Evolutionary conservation across 2,888 invertebrate genomes (phyloP), one percentile per base, ranked within the genome.

Genomic region (Lissocephala sabroskyi): DNA sequence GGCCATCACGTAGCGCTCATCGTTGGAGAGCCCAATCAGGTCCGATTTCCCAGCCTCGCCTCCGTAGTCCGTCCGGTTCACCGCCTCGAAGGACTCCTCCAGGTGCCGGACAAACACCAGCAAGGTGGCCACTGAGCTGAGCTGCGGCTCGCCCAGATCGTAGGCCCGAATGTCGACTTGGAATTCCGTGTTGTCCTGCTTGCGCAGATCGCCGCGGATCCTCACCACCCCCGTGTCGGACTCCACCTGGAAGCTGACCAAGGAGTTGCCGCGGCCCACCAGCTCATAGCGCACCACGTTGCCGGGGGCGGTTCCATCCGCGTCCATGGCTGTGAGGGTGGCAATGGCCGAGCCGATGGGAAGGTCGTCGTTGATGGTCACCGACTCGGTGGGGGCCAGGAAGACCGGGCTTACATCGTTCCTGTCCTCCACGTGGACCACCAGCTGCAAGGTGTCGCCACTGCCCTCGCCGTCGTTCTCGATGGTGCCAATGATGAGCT

Each of bases 351-450:
- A 91, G 14, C 96, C 95, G 50, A 95, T 92, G 0, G 93, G 87
- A 0, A 92, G 90, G 28, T 94, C 91, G 74, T 95, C 95, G 67
- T 94, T 93, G 9, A 96, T 86, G 0, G 93, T 92, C 1, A 95
- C 89, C 0, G 95, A 94, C 43, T 92, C 90, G 0, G 94, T 91
- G 0, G 93, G 89, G 0, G 92, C 90, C 0, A 93, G 92, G 82
- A 96, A 96, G 42, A 94, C 91, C 4, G 96, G 96, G 0, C 94
- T 90, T 63, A 94, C 92, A 84, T 96, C 95, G 82, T 96, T 96
- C 59, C 92, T 90, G 81, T 96, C 96, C 89, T 94, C 85, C 0
- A 85, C 85, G n/a, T 82, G 79, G 6, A 85, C 66, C 1, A 76
- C 58, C 2, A 84, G 52, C 56, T 89, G 91, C 2, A 94, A 91